phyloP scores from a whole-genome alignment of 2,113 vertebrate species.

The Callipepla californica region DNA sequence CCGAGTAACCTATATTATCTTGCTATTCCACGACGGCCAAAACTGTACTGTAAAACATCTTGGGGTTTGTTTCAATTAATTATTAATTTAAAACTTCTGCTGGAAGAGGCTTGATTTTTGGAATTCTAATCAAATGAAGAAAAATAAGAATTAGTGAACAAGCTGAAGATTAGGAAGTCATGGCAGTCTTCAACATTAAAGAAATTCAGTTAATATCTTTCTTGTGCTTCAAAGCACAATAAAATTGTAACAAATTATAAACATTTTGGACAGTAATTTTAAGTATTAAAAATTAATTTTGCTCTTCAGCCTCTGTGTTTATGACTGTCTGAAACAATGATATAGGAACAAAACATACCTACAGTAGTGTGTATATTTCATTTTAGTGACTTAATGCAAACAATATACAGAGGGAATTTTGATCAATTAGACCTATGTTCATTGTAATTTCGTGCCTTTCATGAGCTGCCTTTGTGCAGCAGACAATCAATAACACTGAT shows the following conservation, averaged over 20 bases:
- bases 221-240: background rate
- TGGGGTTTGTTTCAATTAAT: background rate
- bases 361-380: background rate
- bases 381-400: background rate
- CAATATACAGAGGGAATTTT: background rate
- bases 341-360: accelerated
- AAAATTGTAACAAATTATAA: background rate
- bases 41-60: background rate
- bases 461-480: background rate
- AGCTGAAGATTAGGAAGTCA: background rate
- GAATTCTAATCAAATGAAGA: background rate
- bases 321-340: background rate
- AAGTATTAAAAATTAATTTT: background rate
- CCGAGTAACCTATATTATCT: background rate
- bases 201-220: background rate
- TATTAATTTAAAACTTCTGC: background rate
- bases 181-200: background rate
- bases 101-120: background rate
- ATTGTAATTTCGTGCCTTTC: background rate
- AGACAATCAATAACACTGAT: background rate
- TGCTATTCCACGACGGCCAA: background rate
- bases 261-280: accelerated
- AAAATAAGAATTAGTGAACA: background rate
- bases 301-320: background rate
- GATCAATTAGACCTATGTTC: background rate